These are phyloP conservation scores for Kryptopterus vitreolus DNA, from an alignment of 2,797 vertebrate genomes.

Conservation along the genomic window DNA sequence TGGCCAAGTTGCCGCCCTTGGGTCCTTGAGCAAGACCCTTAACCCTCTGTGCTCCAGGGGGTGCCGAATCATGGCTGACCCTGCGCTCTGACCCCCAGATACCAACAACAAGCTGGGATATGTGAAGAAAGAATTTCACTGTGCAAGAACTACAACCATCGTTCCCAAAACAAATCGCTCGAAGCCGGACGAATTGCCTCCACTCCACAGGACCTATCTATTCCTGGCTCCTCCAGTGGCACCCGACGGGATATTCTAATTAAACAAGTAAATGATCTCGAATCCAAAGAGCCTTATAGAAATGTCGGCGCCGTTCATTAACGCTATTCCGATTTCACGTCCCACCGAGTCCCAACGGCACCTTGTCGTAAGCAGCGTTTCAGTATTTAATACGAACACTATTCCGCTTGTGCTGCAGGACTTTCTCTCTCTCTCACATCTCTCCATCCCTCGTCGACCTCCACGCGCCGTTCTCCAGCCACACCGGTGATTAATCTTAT, in stretches of 20 bases:
- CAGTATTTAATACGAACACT: conserved; percentile 17
- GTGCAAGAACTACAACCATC: conserved; percentile 9
- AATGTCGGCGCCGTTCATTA: conserved; percentile 8
- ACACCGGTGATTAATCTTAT: conserved; percentile 73
- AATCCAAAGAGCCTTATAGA: conserved; percentile 18
- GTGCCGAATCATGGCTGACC: too few relatives aligned
- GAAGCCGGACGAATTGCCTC: conserved; percentile 9
- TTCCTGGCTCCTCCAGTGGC: conserved; percentile 26
- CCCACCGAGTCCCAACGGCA: background rate
- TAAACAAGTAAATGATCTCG: conserved; percentile 31
- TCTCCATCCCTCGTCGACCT: background rate
- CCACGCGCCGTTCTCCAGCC: background rate
- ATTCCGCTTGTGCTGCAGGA: background rate
- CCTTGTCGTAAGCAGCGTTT: background rate
- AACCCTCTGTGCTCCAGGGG: too few relatives aligned
- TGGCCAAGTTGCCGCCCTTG: too few relatives aligned
- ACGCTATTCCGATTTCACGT: conserved; percentile 5
- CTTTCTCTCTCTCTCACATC: background rate
- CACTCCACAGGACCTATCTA: conserved; percentile 14
- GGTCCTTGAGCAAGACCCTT: too few relatives aligned
- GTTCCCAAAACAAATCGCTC: conserved; percentile 16
- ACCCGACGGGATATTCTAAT: conserved; percentile 9
- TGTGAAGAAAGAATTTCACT: too few relatives aligned
- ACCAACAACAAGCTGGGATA: too few relatives aligned
- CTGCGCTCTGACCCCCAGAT: too few relatives aligned